Conservation (phyloP, 2,888 invertebrate species). For the Sesia apiformis region DNA sequence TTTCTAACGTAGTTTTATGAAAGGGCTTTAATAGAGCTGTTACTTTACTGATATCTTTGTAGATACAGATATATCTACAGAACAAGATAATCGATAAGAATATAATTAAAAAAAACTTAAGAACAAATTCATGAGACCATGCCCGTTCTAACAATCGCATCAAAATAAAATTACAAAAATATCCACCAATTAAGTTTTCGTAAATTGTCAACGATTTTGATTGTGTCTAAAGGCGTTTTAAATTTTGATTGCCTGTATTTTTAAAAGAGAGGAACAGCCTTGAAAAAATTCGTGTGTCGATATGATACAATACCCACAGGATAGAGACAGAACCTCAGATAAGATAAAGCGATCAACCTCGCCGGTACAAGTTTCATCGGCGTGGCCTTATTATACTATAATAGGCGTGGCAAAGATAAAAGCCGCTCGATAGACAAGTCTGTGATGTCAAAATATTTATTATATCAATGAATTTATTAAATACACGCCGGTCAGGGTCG, state of each 20-base stretch:
- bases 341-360: conserved; percentile 26
- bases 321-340: conserved; percentile 30
- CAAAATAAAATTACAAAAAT: neutral
- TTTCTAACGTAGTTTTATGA: neutral
- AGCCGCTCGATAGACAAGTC: conserved; percentile 16
- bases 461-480: conserved; percentile 30
- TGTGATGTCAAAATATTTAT: conserved; percentile 47
- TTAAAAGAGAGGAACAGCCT: neutral
- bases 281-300: conserved; percentile 3
- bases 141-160: neutral
- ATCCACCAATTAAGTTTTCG: neutral
- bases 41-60: no score
- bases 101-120: no score
- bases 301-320: conserved; percentile 22
- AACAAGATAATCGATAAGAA: no score
- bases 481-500: conserved; percentile 9
- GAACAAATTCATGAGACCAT: neutral
- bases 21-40: no score
- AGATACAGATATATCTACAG: no score
- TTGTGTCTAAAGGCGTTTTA: no score
- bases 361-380: conserved; percentile 24
- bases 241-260: no score
- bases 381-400: conserved; percentile 30
- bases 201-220: no score
- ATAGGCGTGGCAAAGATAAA: conserved; percentile 21